Evolutionary conservation across 2,113 vertebrate species (phyloP), one percentile per base, ranked within the genome.

Genomic region (Diphyllodes magnificus): DNA sequence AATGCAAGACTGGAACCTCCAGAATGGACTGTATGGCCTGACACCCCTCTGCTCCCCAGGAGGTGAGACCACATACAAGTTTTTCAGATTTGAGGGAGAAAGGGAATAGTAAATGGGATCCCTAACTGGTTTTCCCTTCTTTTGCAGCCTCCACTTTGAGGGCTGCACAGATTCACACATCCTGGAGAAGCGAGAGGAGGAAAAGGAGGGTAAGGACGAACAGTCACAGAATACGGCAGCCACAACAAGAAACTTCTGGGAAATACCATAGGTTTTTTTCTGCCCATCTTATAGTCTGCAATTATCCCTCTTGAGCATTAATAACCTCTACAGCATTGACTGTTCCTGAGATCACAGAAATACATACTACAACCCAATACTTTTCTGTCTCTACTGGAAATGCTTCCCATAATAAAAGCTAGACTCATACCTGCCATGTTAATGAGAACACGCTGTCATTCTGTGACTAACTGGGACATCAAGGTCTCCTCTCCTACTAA

Each of bases 381-480:
- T 94, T 95, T 91, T 54, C 76, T 70, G 30, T n/a, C 60, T 71
- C 56, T 88, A 22, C 71, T 92, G 64, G 72, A 92, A 96, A 73
- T 56, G 40, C 82, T 66, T 69, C 51, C 39, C 30, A 44, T 92
- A 94, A 83, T 70, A 86, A 88, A 66, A 91, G 80, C 20, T 18
- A 90, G 45, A 71, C 80, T 94, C 88, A 84, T 39, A 75, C 39
- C 76, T 68, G 22, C 76, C 91, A 92, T 54, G 87, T 60, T 79
- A 93, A 66, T 82, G 80, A 86, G 88, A 75, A 54, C 42, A 78
- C 7, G 10, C 6, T 50, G 54, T 92, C 88, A 92, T 51, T 40
- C 21, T 18, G 50, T 94, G 95, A 96, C 76, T 95, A 95, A 94
- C 60, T 56, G 80, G 60, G 80, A 70, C 56, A 88, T 56, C 76